phyloP scores from a whole-genome alignment of 2,888 invertebrate species.

The Melanophora roralis region DNA sequence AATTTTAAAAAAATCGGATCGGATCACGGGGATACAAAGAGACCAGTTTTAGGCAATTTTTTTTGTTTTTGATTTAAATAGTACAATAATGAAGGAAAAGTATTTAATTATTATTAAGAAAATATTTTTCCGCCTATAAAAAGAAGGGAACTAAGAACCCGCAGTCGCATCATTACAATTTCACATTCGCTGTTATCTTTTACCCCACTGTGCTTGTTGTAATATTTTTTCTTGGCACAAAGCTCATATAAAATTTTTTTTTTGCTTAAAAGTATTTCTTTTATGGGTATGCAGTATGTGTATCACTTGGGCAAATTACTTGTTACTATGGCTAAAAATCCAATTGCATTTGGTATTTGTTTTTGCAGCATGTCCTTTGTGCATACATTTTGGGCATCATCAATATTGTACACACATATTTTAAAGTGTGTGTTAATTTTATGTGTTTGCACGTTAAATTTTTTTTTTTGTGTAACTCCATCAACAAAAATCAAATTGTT shows the following conservation, averaged over 20 bases:
- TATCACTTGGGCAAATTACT: slow-evolving; percentile 40
- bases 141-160: too few relatives aligned
- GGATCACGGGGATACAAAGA: too few relatives aligned
- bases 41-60: too few relatives aligned
- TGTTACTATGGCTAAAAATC: slow-evolving; percentile 49
- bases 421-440: slow-evolving; percentile 67
- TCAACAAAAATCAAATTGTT: background rate
- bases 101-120: too few relatives aligned
- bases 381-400: slow-evolving; percentile 49
- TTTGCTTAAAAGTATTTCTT: background rate
- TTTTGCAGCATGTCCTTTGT: slow-evolving; percentile 62
- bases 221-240: slow-evolving; percentile 4
- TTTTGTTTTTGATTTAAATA: too few relatives aligned
- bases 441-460: slow-evolving; percentile 51
- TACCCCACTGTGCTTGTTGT: too few relatives aligned
- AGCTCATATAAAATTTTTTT: slow-evolving; percentile 1
- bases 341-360: slow-evolving; percentile 58
- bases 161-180: too few relatives aligned
- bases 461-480: slow-evolving; percentile 6
- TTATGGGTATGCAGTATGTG: background rate
- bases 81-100: too few relatives aligned
- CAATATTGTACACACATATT: slow-evolving; percentile 54
- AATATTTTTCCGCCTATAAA: too few relatives aligned
- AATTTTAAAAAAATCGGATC: too few relatives aligned
- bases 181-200: too few relatives aligned